Evolutionary conservation across 2,888 invertebrate species (phyloP).

Genomic region (Megalurothrips usitatus): DNA sequence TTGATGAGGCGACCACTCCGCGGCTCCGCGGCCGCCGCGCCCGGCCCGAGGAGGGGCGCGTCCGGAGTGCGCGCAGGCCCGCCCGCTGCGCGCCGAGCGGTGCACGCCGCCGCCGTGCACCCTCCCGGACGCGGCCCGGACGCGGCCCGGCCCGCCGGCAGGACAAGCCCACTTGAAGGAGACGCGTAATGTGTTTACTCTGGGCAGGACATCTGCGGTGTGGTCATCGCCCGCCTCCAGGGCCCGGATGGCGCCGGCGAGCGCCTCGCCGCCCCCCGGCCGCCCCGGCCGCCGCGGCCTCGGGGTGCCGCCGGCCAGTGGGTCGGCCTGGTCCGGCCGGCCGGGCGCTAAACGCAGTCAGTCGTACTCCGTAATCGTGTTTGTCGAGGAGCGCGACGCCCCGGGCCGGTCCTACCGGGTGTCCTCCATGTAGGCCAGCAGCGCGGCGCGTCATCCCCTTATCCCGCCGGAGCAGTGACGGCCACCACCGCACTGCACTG

Average conservation of each 20-base stretch:
- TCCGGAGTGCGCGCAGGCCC: neutral
- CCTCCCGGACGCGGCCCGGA: neutral
- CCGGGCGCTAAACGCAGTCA: neutral
- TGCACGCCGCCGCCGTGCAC: neutral
- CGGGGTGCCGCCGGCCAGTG: too few relatives aligned
- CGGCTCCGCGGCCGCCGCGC: neutral
- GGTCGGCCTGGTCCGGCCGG: neutral
- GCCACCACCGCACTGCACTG: too few relatives aligned
- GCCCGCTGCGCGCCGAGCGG: neutral
- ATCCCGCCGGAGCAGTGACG: too few relatives aligned
- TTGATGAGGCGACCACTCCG: neutral
- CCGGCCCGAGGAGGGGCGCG: too few relatives aligned
- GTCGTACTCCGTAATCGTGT: neutral
- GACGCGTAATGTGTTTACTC: slow-evolving; percentile 1
- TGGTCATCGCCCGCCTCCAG: neutral
- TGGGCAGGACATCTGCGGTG: neutral
- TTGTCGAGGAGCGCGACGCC: neutral
- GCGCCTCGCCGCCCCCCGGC: neutral
- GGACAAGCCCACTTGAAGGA: slow-evolving; percentile 11
- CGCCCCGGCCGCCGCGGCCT: too few relatives aligned
- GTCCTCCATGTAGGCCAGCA: too few relatives aligned
- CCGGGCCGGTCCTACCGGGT: too few relatives aligned
- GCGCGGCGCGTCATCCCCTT: too few relatives aligned
- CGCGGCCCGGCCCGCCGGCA: too few relatives aligned
- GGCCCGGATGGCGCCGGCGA: neutral